Base-by-base conservation (phyloP, 2,888 invertebrate genomes). In the Autographa pulchrina region DNA sequence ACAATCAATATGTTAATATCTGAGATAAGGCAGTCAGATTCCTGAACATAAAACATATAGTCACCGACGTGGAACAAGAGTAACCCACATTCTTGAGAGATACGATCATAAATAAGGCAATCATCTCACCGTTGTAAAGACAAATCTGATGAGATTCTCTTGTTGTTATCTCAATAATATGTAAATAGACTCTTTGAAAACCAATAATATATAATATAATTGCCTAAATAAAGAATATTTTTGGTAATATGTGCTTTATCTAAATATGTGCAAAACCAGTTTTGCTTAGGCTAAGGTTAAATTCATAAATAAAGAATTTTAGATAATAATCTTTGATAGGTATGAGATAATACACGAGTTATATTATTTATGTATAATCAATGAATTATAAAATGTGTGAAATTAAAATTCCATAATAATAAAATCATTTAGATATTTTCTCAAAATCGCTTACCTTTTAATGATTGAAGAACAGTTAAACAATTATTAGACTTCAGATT, bases 1-100 rank as follows among this genome's bases (percentile, higher is more conserved):
- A 91, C 90, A 94, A 95, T 94, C 94, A 93, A 94, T 94, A 94
- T 94, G 93, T 93, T 94, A 94, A 94, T 94, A 93, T 93, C 92
- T 88, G 72, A 93, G 94, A 95, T 94, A 93, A 92, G 92, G 89
- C 91, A 92, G 88, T 90, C 87, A 90, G 91, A 94, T 93, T 92
- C 92, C 91, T 91, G 83, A 87, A 89, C 90, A 92, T 91, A 92
- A 90, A 92, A 89, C 89, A 89, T 78, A 80, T 87, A 89, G 87
- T 90, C 90, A 91, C 90, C 91, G 92, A 90, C 89, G 85, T 88
- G 88, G 85, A 88, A 91, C 92, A 90, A 90, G 89, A 89, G 90
- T 91, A 92, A 89, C 92, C 91, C 86, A 91, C 90, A 93, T 94
- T 92, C 91, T 88, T 88, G 67, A 68, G 75, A 86, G 93, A 93